Evolutionary conservation across 2,797 vertebrate species (phyloP).

Genomic region (Euphonia xanthogaster): DNA sequence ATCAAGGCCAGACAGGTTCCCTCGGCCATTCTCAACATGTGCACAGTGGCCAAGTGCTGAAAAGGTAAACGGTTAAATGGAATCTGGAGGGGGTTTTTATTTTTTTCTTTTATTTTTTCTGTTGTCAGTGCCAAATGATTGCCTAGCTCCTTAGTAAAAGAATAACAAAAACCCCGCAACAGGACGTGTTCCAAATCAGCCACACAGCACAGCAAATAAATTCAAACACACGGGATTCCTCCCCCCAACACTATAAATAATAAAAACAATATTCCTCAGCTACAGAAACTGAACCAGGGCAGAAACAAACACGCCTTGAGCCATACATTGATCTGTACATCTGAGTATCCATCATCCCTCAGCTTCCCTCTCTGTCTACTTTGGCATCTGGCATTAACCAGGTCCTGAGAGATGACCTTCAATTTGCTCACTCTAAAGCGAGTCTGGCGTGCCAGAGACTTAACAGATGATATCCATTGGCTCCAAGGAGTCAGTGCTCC

Average conservation of each 20-base stretch:
- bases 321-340: not conserved
- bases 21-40: accelerated
- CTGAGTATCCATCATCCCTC: not conserved
- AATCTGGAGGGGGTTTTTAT: not conserved
- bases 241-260: conserved; percentile 35
- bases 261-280: conserved; percentile 40
- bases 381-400: conserved; percentile 58
- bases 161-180: not conserved
- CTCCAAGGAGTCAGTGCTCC: conserved; percentile 49
- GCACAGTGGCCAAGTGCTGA: not conserved
- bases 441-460: conserved; percentile 56
- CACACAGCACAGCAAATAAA: conserved; percentile 39
- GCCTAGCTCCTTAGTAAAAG: conserved; percentile 1
- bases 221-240: conserved; percentile 15
- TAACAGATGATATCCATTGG: conserved; percentile 51
- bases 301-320: not conserved
- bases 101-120: not conserved
- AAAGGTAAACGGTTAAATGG: not conserved
- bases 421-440: conserved; percentile 40
- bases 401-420: conserved; percentile 60
- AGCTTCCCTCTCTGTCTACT: conserved; percentile 14
- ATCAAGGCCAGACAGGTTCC: not conserved
- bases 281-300: not conserved
- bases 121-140: not conserved
- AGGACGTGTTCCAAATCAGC: conserved; percentile 36